Percentiles rank a stretch among this genome's conserved stretches.
Evolutionary conservation across 1,140 invertebrate species (phyloP).

Genomic region (Catajapyx aquilonaris): DNA sequence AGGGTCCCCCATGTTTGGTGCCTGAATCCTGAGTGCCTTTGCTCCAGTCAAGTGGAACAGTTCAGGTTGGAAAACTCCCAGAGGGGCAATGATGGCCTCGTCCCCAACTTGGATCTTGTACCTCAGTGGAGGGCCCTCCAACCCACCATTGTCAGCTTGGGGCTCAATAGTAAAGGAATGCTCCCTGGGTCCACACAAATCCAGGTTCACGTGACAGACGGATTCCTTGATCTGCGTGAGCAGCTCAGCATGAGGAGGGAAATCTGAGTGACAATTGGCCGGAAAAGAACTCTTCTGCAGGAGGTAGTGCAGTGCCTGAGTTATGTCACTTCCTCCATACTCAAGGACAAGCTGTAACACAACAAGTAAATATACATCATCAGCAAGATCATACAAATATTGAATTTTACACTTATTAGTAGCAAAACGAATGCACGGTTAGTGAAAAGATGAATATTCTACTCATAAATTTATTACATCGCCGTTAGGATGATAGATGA

Average conservation of each 20-base stretch:
- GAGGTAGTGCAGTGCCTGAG: conserved; percentile 65
- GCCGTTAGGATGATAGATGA: conserved; percentile 4
- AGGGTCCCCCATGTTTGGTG: conserved; percentile 52
- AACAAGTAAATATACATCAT: conserved; percentile 6
- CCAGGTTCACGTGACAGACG: conserved; percentile 76
- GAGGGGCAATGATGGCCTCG: conserved; percentile 75
- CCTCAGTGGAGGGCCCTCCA: neutral
- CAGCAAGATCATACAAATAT: too few species aligned
- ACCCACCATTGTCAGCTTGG: neutral
- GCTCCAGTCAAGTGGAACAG: conserved; percentile 60
- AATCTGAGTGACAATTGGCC: too few species aligned
- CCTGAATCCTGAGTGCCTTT: conserved; percentile 46
- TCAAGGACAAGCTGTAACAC: conserved; percentile 41
- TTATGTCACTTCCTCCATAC: conserved; percentile 76
- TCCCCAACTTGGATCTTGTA: conserved; percentile 40
- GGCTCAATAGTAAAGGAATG: conserved; percentile 27
- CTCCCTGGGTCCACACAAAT: conserved; percentile 63
- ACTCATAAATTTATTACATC: conserved; percentile 4
- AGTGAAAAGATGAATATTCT: conserved; percentile 4
- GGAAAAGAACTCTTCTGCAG: conserved; percentile 74
- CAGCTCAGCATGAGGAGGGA: conserved; percentile 39
- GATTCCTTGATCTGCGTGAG: conserved; percentile 70
- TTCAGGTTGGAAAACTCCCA: conserved; percentile 74
- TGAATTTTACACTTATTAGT: neutral
- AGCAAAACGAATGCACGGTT: conserved; percentile 1